phyloP scores from a whole-genome alignment of 2,888 invertebrate species.

The Zygaena filipendulae region DNA sequence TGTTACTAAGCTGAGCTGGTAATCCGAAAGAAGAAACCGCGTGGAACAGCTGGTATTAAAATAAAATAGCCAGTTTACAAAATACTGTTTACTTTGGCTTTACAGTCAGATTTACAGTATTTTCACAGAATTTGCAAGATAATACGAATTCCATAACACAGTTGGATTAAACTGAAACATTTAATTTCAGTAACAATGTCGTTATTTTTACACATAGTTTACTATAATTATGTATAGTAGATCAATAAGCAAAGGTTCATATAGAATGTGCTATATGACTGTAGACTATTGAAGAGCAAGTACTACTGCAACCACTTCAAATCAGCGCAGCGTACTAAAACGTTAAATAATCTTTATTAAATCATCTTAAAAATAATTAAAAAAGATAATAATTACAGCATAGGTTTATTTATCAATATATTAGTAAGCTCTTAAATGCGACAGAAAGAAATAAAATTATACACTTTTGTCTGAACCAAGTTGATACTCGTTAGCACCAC shows the following conservation, averaged over 20 bases:
- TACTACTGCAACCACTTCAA: too few relatives aligned
- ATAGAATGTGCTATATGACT: too few relatives aligned
- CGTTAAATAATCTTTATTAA: too few relatives aligned
- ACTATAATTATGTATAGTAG: too few relatives aligned
- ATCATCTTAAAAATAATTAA: slow-evolving; percentile 56
- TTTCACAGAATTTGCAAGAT: slow-evolving; percentile 48
- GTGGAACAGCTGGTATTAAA: slow-evolving; percentile 5
- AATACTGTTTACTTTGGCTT: slow-evolving; percentile 70
- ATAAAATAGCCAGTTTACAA: slow-evolving; percentile 29
- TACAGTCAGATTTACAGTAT: slow-evolving; percentile 66
- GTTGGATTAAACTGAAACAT: slow-evolving; percentile 51
- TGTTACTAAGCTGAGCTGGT: background rate
- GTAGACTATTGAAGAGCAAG: too few relatives aligned
- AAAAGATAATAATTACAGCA: slow-evolving; percentile 63
- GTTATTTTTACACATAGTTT: too few relatives aligned
- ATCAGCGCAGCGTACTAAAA: too few relatives aligned
- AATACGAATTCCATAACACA: slow-evolving; percentile 57
- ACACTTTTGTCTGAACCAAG: slow-evolving; percentile 44
- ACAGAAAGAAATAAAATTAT: slow-evolving; percentile 59
- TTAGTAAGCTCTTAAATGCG: slow-evolving; percentile 67
- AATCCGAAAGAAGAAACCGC: background rate
- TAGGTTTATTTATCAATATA: slow-evolving; percentile 58
- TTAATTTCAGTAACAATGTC: slow-evolving; percentile 39
- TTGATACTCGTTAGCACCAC: slow-evolving; percentile 62
- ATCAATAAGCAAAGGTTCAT: too few relatives aligned